These are phyloP conservation scores for Carassius carassius DNA, from an alignment of 2,113 vertebrate species.

Conservation along the genomic window DNA sequence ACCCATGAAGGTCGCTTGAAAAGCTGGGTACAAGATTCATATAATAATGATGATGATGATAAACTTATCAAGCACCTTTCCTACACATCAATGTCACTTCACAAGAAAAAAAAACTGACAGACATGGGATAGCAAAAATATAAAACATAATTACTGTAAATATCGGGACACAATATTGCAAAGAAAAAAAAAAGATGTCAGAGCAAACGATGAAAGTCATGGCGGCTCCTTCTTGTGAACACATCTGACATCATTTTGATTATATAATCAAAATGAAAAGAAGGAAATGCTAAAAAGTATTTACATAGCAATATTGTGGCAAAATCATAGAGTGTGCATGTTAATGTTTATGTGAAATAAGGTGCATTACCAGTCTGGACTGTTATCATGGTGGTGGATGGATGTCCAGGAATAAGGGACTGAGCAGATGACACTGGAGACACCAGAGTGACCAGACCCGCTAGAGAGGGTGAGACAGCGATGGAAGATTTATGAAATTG, in stretches of 20 bases:
- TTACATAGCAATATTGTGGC: background rate
- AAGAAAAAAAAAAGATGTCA: background rate
- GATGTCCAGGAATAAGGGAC: slow-evolving; percentile 88
- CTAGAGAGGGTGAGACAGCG: slow-evolving; percentile 65
- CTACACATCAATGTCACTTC: too few relatives aligned
- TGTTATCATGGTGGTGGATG: slow-evolving; percentile 88
- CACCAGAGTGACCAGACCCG: slow-evolving; percentile 93
- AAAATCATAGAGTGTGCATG: background rate
- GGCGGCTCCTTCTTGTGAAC: too few relatives aligned
- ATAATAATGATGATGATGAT: too few relatives aligned
- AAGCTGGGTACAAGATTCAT: background rate
- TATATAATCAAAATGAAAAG: too few relatives aligned
- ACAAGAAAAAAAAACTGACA: too few relatives aligned
- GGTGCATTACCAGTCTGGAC: slow-evolving; percentile 48
- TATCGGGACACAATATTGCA: background rate
- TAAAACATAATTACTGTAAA: background rate
- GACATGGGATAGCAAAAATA: background rate
- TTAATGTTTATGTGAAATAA: background rate
- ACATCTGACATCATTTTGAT: background rate
- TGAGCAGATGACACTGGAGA: slow-evolving; percentile 90
- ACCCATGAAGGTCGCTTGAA: background rate
- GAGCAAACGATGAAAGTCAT: too few relatives aligned
- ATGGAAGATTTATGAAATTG: background rate
- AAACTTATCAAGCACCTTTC: too few relatives aligned
- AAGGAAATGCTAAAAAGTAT: background rate